Conservation (phyloP, 2,797 vertebrate species). For the Leptatherina wallacei region DNA sequence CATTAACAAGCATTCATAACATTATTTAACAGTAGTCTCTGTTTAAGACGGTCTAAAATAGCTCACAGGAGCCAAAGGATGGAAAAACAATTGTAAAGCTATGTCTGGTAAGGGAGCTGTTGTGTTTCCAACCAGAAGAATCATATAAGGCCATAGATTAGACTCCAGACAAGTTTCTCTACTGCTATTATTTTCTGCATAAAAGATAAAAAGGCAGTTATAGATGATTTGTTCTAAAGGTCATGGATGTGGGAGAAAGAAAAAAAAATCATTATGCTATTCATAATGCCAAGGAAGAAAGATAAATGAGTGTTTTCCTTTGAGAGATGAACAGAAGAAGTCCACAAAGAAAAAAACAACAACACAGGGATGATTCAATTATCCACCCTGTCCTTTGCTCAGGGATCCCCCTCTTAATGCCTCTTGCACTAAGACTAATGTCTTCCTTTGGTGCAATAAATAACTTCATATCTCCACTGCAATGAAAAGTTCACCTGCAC, state of each 20-base stretch:
- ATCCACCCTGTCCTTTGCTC: constrained; percentile 41
- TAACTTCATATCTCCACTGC: constrained; percentile 65
- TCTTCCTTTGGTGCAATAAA: constrained; percentile 65
- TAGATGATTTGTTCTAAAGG: constrained; percentile 9
- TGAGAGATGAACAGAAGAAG: constrained; percentile 47
- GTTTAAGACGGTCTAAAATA: constrained; percentile 53
- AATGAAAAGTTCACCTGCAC: constrained; percentile 66
- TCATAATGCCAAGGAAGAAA: constrained; percentile 12
- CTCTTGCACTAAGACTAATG: constrained; percentile 57
- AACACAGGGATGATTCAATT: constrained; percentile 72
- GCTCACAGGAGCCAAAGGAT: constrained; percentile 35
- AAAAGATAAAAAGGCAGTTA: not conserved
- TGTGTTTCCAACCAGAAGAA: constrained; percentile 27
- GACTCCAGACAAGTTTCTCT: constrained; percentile 12
- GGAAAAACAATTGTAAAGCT: constrained; percentile 56
- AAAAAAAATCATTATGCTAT: not conserved
- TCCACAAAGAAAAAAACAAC: constrained; percentile 42
- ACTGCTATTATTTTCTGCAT: not conserved
- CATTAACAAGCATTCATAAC: constrained; percentile 57
- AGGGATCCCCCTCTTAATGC: constrained; percentile 36
- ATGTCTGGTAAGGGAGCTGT: constrained; percentile 38
- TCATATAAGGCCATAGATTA: constrained; percentile 14
- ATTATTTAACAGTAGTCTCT: constrained; percentile 55
- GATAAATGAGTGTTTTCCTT: constrained; percentile 40
- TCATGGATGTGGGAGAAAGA: not conserved